A percentile compares a stretch with the other conserved stretches of the same genome.
Conservation (phyloP, 1,140 invertebrate genomes). For the Papilio aristodemus region DNA sequence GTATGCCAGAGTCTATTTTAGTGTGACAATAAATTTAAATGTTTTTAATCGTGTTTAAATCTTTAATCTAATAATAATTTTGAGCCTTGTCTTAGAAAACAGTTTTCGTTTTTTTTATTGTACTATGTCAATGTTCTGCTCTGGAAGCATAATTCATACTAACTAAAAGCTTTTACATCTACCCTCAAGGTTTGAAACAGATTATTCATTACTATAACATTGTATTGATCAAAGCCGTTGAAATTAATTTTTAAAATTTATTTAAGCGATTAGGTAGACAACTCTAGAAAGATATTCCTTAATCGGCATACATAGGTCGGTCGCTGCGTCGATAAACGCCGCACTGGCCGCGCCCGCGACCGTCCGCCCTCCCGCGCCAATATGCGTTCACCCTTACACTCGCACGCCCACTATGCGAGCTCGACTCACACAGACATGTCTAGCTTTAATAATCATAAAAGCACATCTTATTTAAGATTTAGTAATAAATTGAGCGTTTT, state of each 20-base stretch:
- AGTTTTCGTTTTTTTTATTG: too few relatives aligned
- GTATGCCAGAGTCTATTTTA: not conserved
- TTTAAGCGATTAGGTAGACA: constrained; percentile 12
- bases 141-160: too few relatives aligned
- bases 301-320: constrained; percentile 54
- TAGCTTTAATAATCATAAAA: constrained; percentile 7
- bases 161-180: too few relatives aligned
- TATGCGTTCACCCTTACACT: constrained; percentile 38
- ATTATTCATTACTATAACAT: too few relatives aligned
- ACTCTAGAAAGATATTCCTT: constrained; percentile 49
- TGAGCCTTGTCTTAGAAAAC: too few relatives aligned
- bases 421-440: constrained; percentile 3
- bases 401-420: not conserved
- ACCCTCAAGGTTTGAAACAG: too few relatives aligned
- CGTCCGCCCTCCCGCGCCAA: constrained; percentile 38
- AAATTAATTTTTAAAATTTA: not conserved
- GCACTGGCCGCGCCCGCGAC: constrained; percentile 41
- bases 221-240: too few relatives aligned
- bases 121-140: too few relatives aligned
- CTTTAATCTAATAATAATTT: too few relatives aligned
- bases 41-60: not conserved
- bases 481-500: not conserved
- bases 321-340: constrained; percentile 53
- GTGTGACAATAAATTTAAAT: constrained; percentile 4
- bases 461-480: constrained; percentile 1